A percentile compares a stretch with the other conserved stretches of the same genome.
phyloP scores from a whole-genome alignment of 92 coral and sea anemone genomes.

The Montipora capitata region DNA sequence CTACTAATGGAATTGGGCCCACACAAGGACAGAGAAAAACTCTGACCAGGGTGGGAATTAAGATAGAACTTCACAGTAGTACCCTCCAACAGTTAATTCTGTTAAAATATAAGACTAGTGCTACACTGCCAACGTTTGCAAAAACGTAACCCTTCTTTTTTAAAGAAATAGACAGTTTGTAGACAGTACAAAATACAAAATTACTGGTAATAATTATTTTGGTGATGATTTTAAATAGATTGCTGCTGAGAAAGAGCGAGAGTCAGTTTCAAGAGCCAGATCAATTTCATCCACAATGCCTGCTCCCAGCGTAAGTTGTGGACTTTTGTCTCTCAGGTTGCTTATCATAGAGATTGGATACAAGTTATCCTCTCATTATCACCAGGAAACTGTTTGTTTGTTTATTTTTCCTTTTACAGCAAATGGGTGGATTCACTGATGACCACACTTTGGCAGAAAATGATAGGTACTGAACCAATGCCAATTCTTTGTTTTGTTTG shows the following conservation, averaged over 20 bases:
- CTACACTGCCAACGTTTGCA: no score
- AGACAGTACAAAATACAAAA: no score
- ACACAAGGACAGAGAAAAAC: no score
- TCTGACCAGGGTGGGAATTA: no score
- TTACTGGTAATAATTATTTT: background rate
- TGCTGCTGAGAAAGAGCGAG: conserved; percentile 95
- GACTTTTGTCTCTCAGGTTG: background rate
- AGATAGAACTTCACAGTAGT: no score
- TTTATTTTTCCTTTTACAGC: conserved; percentile 51
- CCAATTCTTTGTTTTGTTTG: background rate
- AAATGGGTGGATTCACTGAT: conserved; percentile 74
- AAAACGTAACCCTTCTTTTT: no score
- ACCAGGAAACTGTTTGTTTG: background rate
- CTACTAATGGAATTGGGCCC: no score
- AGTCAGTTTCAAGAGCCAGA: conserved; percentile 92
- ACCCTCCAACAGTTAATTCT: no score
- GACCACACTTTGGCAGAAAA: conserved; percentile 64
- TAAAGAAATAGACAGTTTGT: no score
- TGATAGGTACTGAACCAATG: conserved; percentile 68
- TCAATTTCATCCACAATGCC: conserved; percentile 84
- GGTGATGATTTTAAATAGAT: conserved; percentile 47
- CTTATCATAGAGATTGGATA: background rate
- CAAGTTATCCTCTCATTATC: no score
- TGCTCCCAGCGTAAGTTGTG: conserved; percentile 78
- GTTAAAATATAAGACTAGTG: no score